Conservation (phyloP, 2,888 invertebrate species). For the Augochlorella aurata region DNA sequence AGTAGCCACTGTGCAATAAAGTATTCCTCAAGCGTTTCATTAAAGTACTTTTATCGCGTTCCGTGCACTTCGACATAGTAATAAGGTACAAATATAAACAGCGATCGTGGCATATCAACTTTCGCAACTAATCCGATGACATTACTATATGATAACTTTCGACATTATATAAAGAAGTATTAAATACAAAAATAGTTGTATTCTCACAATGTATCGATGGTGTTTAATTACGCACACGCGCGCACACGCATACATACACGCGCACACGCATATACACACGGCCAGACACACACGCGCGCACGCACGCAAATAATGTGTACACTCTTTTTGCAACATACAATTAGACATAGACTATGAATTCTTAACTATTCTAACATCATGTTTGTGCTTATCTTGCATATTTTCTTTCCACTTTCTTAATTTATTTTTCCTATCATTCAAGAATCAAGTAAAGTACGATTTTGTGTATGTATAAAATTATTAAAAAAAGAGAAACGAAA, state of each 20-base stretch:
- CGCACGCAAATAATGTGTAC: slow-evolving; percentile 38
- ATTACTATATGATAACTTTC: slow-evolving; percentile 23
- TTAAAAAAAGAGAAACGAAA: not conserved
- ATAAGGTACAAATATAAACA: slow-evolving; percentile 59
- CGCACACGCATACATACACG: slow-evolving; percentile 11
- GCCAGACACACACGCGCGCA: slow-evolving; percentile 1
- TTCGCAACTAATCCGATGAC: slow-evolving; percentile 20
- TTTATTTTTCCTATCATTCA: not conserved
- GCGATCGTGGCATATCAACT: slow-evolving; percentile 39
- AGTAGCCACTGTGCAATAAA: slow-evolving; percentile 40
- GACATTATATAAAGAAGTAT: slow-evolving; percentile 39
- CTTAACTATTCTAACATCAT: slow-evolving; percentile 20
- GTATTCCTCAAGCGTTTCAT: slow-evolving; percentile 40
- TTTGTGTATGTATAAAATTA: not conserved
- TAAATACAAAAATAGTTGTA: slow-evolving; percentile 51
- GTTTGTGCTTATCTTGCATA: slow-evolving; percentile 18
- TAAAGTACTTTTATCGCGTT: slow-evolving; percentile 39
- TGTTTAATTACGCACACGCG: slow-evolving; percentile 24
- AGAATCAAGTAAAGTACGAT: not conserved
- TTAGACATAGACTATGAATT: slow-evolving; percentile 4
- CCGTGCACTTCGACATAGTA: slow-evolving; percentile 15
- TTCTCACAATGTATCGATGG: slow-evolving; percentile 15
- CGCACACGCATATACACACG: slow-evolving; percentile 27
- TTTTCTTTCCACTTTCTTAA: not conserved
- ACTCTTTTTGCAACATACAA: slow-evolving; percentile 20